Conservation (phyloP, 2,888 invertebrate species). For the Rhagonycha lutea region DNA sequence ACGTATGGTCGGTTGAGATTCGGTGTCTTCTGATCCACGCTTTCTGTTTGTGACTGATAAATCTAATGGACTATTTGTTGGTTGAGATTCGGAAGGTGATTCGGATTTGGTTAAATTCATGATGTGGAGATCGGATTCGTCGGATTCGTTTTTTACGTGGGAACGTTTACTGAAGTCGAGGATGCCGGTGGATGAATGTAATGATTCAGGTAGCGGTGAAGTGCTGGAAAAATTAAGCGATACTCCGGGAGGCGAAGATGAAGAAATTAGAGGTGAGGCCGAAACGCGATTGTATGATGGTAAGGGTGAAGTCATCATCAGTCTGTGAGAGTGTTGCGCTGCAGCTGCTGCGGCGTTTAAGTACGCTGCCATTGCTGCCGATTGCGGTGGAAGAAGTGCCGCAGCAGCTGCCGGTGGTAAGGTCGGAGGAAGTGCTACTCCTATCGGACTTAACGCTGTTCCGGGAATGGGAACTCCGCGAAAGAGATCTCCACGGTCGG, state of each 20-base stretch:
- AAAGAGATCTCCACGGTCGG: constrained; percentile 61
- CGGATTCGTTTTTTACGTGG: constrained; percentile 44
- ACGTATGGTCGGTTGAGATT: constrained; percentile 66
- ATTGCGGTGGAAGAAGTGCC: constrained; percentile 74
- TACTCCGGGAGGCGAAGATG: constrained; percentile 65
- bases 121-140: constrained; percentile 67
- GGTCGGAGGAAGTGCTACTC: constrained; percentile 68
- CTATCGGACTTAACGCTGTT: constrained; percentile 68
- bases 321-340: constrained; percentile 72
- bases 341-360: constrained; percentile 71
- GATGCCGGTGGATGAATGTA: constrained; percentile 65
- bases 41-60: constrained; percentile 77
- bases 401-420: constrained; percentile 68
- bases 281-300: constrained; percentile 57
- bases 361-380: constrained; percentile 82
- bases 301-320: constrained; percentile 68
- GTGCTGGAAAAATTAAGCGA: constrained; percentile 47
- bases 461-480: constrained; percentile 59
- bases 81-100: constrained; percentile 61
- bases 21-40: constrained; percentile 64
- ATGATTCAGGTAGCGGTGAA: constrained; percentile 59
- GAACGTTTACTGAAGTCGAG: constrained; percentile 80
- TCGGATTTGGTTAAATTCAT: constrained; percentile 73
- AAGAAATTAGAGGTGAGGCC: constrained; percentile 70
- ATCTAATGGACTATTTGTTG: constrained; percentile 74